These are phyloP conservation scores for Sylvilagus floridanus DNA, from an alignment of 2,797 vertebrate species.

Conservation along the genomic window DNA sequence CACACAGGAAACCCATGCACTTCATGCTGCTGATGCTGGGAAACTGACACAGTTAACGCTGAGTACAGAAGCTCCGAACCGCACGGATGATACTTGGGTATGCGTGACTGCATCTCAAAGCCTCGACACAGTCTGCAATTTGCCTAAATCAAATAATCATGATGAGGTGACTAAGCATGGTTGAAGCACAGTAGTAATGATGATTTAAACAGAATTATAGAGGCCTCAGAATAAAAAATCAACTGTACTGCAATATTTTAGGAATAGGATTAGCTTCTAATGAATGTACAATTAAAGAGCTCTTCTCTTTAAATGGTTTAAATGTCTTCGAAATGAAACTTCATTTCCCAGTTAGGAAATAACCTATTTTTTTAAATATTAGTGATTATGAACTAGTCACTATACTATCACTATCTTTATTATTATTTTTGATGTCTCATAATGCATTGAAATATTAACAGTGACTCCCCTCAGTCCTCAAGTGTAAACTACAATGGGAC, in stretches of 20 bases:
- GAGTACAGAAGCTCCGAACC: not conserved
- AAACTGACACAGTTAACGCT: not conserved
- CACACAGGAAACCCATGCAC: rapidly evolving
- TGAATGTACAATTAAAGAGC: constrained; percentile 40
- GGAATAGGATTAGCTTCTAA: constrained; percentile 12
- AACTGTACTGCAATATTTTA: not conserved
- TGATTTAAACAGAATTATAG: not conserved
- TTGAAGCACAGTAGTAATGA: not conserved
- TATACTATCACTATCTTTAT: not conserved
- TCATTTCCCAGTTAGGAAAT: not conserved
- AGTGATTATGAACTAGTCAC: constrained; percentile 12
- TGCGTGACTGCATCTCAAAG: not conserved
- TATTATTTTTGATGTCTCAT: not conserved
- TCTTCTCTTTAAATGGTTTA: constrained; percentile 1
- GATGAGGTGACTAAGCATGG: not conserved
- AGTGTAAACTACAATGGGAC: not conserved
- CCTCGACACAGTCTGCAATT: not conserved
- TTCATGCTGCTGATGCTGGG: rapidly evolving
- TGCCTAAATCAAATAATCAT: not conserved
- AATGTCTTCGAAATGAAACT: constrained; percentile 39
- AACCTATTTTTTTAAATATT: constrained; percentile 32
- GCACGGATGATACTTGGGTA: not conserved
- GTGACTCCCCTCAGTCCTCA: not conserved
- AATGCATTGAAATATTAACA: not conserved
- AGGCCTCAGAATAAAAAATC: not conserved